Evolutionary conservation across 2,888 invertebrate genomes (phyloP), one percentile per base, ranked within the genome.

Genomic region (Hirtodrosophila cameraria): DNA sequence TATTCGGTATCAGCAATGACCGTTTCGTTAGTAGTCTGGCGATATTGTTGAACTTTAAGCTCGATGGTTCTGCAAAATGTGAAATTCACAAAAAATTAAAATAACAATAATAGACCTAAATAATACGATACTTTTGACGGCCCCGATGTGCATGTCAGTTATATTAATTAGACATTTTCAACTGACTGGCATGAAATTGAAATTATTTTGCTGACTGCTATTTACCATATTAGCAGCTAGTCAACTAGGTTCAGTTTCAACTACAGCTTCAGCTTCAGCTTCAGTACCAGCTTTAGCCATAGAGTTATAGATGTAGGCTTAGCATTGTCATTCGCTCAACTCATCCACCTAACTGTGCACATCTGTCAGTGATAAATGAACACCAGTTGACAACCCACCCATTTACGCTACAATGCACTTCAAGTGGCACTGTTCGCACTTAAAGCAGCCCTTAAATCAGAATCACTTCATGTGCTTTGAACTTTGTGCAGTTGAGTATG

Each of bases 1-100:
- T 90, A 88, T 58, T 87, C 85, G n/a, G 90, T 91, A 30, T 89
- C 87, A 27, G 87, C 76, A 33, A 88, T 73, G 25, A 78, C 70
- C 6, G 84, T 86, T 65, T 90, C 90, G 43, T 71, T 87, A 25
- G 90, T 89, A 13, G 87, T 82, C 35, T 76, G 75, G 6, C 86
- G 88, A 58, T 87, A 87, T 64, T 90, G 90, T 60, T 84, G 78
- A 28, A 87, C 74, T 71, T 88, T 88, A 64, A 88, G 86, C 70
- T 90, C 87, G 53, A 89, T 62, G 42, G 75, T 66, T 81, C 89
- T 89, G 66, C 20, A 74, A 75, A 64, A 53, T 43, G 30, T 13
- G n/a, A 53, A 46, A 50, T 28, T 11, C 25, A 13, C 9, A 12
- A 23, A 12, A 23, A 36, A 75, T 69, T 55, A 30, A 18, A 46